Evolutionary conservation across 2,113 vertebrate species (phyloP).

Genomic region (Boulengeromyrus knoepffleri): DNA sequence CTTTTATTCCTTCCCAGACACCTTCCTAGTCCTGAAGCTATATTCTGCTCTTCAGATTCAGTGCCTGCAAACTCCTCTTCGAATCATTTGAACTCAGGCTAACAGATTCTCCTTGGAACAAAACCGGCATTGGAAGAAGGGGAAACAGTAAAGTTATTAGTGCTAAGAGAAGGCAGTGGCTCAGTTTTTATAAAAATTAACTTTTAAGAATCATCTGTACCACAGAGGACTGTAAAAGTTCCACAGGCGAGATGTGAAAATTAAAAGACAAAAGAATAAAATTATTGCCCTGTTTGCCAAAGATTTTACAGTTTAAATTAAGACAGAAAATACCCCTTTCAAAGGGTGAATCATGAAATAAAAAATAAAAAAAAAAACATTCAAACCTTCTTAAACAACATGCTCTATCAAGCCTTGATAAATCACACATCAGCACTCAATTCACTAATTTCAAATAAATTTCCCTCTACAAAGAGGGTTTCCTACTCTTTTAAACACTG

Average conservation of each 20-base stretch:
- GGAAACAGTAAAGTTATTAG: neutral
- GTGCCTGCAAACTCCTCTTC: neutral
- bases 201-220: neutral
- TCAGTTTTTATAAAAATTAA: neutral
- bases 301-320: conserved; percentile 14
- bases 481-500: neutral
- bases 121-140: neutral
- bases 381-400: neutral
- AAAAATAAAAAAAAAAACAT: neutral
- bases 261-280: neutral
- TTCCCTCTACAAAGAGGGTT: neutral
- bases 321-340: neutral
- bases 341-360: neutral
- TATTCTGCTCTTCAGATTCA: neutral
- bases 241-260: neutral
- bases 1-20: neutral
- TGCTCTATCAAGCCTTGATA: neutral
- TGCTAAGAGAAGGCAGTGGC: neutral
- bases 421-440: neutral
- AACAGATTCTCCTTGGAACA: neutral
- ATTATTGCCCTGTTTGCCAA: conserved; percentile 8
- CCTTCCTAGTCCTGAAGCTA: neutral
- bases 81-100: neutral
- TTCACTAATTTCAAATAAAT: neutral
- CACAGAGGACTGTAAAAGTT: neutral